These are phyloP conservation scores for Pagrus major DNA, from an alignment of 2,113 vertebrate species.

Conservation along the genomic window DNA sequence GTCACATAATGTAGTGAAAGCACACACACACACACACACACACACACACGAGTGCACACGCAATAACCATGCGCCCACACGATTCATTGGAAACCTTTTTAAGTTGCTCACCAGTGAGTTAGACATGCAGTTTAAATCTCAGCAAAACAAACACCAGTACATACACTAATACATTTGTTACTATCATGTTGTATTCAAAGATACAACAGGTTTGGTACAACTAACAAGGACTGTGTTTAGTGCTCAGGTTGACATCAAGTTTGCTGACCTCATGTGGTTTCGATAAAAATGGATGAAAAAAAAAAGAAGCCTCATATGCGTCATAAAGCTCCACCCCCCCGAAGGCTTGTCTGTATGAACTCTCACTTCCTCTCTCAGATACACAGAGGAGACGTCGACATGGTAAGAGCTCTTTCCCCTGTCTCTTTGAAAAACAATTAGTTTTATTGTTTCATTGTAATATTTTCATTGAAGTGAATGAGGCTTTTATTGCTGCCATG, in stretches of 20 bases:
- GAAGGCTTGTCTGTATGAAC: neutral
- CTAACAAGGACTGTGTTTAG: neutral
- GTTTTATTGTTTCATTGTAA: too few species aligned
- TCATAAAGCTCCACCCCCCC: neutral
- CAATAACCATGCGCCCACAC: neutral
- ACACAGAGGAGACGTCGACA: fast-evolving
- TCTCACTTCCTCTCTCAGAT: fast-evolving
- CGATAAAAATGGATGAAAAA: neutral
- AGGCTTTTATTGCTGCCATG: neutral
- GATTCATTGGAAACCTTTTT: neutral
- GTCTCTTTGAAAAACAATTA: neutral
- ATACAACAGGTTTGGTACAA: neutral
- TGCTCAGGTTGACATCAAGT: neutral
- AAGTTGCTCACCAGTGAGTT: neutral
- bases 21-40: fast-evolving
- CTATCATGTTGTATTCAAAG: neutral
- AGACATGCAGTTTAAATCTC: neutral
- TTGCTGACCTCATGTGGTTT: neutral
- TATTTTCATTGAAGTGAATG: neutral
- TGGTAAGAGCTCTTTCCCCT: constrained; percentile 28
- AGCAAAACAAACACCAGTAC: neutral
- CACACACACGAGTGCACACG: neutral
- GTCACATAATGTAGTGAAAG: too few species aligned
- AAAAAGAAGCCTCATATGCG: neutral
- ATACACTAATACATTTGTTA: neutral